Base-by-base conservation (phyloP, 2,797 vertebrate genomes). In the Mastacembelus armatus region DNA sequence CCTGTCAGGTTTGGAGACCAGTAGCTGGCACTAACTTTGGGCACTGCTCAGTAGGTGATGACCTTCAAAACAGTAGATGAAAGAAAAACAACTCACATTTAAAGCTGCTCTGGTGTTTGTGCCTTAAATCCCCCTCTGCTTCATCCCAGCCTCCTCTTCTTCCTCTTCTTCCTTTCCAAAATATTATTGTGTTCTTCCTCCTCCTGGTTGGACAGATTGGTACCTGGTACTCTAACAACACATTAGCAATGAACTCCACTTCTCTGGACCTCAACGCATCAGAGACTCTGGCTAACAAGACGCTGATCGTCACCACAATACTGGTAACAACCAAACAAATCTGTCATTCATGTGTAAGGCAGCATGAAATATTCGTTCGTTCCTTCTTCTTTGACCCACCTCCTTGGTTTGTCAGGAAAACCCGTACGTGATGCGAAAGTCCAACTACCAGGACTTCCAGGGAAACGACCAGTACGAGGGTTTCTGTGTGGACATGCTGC, bases 401-500 rank as follows among this genome's bases (percentile, higher is more conserved):
- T 18, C 16, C 29, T 32, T 9, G 16, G 19, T 39, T 8, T 14
- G 15, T 56, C 42, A 97, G 96, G 96, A 97, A 86, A 96, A 95
- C 83, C 96, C 96, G 0, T 98, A 98, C 0, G 93, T 98, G 75
- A 97, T 98, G 96, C 93, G 94, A 0, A 93, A 93, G 78, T 83
- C 91, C 18, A 96, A 96, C 73, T 93, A 94, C 86, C 94, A 94
- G 85, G 92, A 93, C 10, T 74, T 94, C 45, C 92, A 92, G 0
- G 94, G 94, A 1, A 92, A 95, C 0, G 92, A 96, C 15, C 95
- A 92, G 77, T 97, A 96, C 0, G 95, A 98, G 80, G 96, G 96
- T 0, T 97, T 98, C 91, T 98, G 96, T 0, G 96, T 97, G 83
- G 96, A 98, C 91, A 96, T 98, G 95, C 92, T 98, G 35, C 90